These are phyloP conservation scores for Cephus spinipes DNA, from an alignment of 2,888 invertebrate genomes.

Conservation along the genomic window DNA sequence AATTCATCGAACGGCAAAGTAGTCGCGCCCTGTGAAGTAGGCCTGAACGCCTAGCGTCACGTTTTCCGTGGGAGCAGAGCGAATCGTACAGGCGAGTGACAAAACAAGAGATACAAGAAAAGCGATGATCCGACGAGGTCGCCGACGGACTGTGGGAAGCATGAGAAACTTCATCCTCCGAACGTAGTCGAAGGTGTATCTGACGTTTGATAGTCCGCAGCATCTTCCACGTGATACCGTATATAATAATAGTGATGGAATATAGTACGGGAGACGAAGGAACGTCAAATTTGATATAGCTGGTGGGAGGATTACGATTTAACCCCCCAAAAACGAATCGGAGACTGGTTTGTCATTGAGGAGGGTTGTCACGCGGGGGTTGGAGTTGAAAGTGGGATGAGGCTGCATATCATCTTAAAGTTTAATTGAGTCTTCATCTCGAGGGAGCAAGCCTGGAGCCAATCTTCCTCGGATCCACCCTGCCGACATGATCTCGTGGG, in stretches of 20 bases:
- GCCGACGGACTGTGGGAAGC: conserved; percentile 50
- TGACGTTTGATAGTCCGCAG: background rate
- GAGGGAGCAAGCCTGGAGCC: conserved; percentile 67
- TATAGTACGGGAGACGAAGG: background rate
- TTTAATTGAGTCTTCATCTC: conserved; percentile 78
- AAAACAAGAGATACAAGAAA: conserved; percentile 49
- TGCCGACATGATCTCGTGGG: conserved; percentile 34
- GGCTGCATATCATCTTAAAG: conserved; percentile 75
- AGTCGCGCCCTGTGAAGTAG: conserved; percentile 9
- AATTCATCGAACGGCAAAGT: conserved; percentile 16
- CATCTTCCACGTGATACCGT: background rate
- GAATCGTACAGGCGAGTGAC: conserved; percentile 48
- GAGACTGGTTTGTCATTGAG: conserved; percentile 1
- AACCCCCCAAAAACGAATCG: background rate
- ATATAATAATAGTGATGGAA: background rate
- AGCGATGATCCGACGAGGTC: conserved; percentile 33
- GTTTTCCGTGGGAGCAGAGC: conserved; percentile 53
- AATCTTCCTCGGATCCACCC: conserved; percentile 58
- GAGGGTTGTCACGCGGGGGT: conserved; percentile 2
- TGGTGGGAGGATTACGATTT: background rate
- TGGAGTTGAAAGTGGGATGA: conserved; percentile 51
- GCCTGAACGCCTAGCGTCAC: conserved; percentile 38
- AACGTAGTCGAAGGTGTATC: background rate
- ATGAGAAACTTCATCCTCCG: background rate
- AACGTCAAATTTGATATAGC: background rate